Conservation (phyloP, 2,797 vertebrate genomes). For the Cyprinella venusta region DNA sequence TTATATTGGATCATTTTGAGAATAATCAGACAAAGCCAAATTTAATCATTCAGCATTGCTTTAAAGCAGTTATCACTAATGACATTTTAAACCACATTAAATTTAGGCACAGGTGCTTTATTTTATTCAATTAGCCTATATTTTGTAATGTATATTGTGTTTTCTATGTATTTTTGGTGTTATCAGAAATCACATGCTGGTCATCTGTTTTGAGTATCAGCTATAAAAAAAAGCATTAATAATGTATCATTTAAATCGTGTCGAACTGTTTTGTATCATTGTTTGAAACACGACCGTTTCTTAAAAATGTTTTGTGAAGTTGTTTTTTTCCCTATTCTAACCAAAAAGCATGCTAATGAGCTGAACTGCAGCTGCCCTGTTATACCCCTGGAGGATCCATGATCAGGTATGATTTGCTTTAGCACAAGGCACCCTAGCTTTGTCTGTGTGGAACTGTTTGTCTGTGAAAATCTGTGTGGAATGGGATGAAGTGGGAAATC, state of each 20-base stretch:
- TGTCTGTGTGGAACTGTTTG: too few relatives aligned
- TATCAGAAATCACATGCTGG: conserved; percentile 74
- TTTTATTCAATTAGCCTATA: conserved; percentile 41
- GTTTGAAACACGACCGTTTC: conserved; percentile 45
- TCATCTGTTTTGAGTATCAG: conserved; percentile 68
- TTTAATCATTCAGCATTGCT: neutral
- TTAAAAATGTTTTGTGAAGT: conserved; percentile 24
- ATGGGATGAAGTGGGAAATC: neutral
- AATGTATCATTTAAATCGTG: conserved; percentile 36
- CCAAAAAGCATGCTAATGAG: neutral
- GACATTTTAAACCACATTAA: conserved; percentile 14
- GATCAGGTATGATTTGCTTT: neutral
- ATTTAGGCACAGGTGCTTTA: conserved; percentile 36
- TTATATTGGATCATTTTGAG: neutral
- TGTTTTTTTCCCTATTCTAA: conserved; percentile 12
- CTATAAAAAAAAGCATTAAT: conserved; percentile 39
- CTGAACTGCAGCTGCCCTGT: neutral
- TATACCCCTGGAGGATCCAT: neutral
- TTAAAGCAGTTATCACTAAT: neutral
- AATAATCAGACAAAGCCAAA: neutral
- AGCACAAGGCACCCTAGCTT: neutral
- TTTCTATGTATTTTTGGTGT: conserved; percentile 53
- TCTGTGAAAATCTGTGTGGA: neutral
- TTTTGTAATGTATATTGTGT: conserved; percentile 62
- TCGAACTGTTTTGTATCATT: conserved; percentile 48